Base-by-base conservation (phyloP, 1,140 invertebrate genomes). In the Drosophila triauraria region DNA sequence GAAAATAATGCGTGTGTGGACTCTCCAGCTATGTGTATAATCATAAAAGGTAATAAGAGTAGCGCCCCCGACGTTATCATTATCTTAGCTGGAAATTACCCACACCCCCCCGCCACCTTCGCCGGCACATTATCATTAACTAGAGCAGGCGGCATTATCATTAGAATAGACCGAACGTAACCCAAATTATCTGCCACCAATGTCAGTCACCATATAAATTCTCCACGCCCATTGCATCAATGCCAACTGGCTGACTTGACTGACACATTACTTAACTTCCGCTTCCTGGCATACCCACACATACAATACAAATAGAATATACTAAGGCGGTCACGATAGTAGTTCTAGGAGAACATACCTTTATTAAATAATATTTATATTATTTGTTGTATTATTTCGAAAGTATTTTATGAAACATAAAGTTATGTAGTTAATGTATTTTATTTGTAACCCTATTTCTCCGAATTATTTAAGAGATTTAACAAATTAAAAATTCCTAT, bases 181-280 rank as follows among this genome's bases (percentile, higher is more conserved):
- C 75, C 75, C 63, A 78, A 78, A 77, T 77, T 77, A 77, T 75
- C 72, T 75, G 53, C 72, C 61, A 58, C 72, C 70, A 50, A 56
- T 46, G 51, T 51, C 70, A 51, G 61, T 43, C 61, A 25, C 59
- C 72, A 38, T 75, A 75, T 76, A 64, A 75, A 57, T 62, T 57
- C 51, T 44, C 72, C 75, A 54, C 75, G 75, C 75, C 75, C 42
- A 78, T 68, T 78, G 75, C 74, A 78, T 69, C 75, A 69, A 78
- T 72, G 69, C 67, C 53, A 72, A 72, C 67, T 82, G 79, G 75
- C 67, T 84, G 77, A 84, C 75, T 78, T 77, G 80, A 87, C 83
- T 87, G 83, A 83, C 85, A 88, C 85, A 88, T 88, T 88, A 90
- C 81, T 88, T 88, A 88, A 82, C 85, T 90, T 88, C 85, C 85